Base-by-base conservation (phyloP, 2,113 vertebrate genomes). In the Rynchops niger region DNA sequence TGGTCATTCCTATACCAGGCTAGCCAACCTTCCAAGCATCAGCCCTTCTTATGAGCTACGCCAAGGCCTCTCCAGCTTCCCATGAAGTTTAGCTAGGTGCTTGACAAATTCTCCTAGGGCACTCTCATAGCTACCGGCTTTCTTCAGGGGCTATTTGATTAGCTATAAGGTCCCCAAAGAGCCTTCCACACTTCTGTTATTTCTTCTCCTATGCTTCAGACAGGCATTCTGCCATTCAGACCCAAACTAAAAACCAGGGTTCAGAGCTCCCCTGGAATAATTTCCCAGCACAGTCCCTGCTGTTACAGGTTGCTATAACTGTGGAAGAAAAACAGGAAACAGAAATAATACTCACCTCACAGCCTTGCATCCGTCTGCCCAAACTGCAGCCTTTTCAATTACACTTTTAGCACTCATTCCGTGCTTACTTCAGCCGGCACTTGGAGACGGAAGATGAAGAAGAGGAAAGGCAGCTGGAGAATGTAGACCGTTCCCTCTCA, bases 1-100 rank as follows among this genome's bases (percentile, higher is more conserved):
- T 20, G 26, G 47, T 27, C 47, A 53, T 62, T 73, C 27, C 58
- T 34, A 55, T 13, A 69, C 23, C 34, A 81, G 42, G 38, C 32
- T 73, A 88, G 50, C 65, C 79, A 96, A 43, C 18, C 23, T 82
- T 81, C 43, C 53, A 85, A 85, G 74, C 30, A 30, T 12, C 2
- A 0, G 12, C 71, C 23, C 26, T n/a, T 77, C 50, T 55, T n/a
- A 40, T 1, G 9, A 78, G 36, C 21, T 67, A 58, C 0, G 0
- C 20, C 53, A 78, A 82, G 47, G 29, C 38, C 55, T 70, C 65
- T 61, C 32, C n/a, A 77, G 74, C 52, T 90, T 77, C 62, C 52
- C 74, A 47, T 13, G 12, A 82, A 78, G 43, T 78, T 82, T 36
- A 78, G 21, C 42, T 49, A 81, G n/a, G 17, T 15, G n/a, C 29